Evolutionary conservation across 2,797 vertebrate genomes (phyloP), one percentile per base, ranked within the genome.

Genomic region (Neosalanx taihuensis): DNA sequence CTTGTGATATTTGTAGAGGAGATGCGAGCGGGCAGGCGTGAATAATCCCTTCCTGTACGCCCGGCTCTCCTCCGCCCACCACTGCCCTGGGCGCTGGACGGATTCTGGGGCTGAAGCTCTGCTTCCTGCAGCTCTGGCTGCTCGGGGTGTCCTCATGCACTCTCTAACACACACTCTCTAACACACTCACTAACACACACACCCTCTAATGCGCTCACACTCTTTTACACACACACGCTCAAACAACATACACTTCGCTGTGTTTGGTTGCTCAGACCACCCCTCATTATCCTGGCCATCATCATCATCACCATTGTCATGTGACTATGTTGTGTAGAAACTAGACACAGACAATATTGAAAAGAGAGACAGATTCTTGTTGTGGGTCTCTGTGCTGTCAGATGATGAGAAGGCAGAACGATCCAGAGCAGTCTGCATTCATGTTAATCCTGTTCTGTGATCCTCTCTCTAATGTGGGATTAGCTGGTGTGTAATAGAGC

Each of bases 1-100:
- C 15, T 67, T 13, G 18, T 65, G 41, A 65, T 66, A 66, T 66
- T 66, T 51, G 15, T 66, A 46, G 37, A 23, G 41, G 64, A 56
- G 65, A 30, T 10, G 65, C 26, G 29, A 23, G 30, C 49, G 65
- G 29, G 23, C 65, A 30, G 26, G 65, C 46, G 17, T 67, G 65
- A 53, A 67, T 67, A 67, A 67, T 51, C 64, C 64, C 3, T 46
- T 46, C 41, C 41, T 49, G 37, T 6, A 13, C 31, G 64, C 15
- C 35, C 26, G 20, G 10, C 17, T 65, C 41, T 46, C 18, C 23
- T n/a, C 18, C 56, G 37, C 13, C 12, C 64, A 26, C 53, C n/a
- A 9, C 41, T 26, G 37, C 35, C 23, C 29, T 41, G 17, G 64
- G 64, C 64, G 4, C 41, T 13, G 23, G 37, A 46, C 9, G 2